These are phyloP conservation scores for Sturmia bella DNA, from an alignment of 2,888 invertebrate species.

Conservation along the genomic window DNA sequence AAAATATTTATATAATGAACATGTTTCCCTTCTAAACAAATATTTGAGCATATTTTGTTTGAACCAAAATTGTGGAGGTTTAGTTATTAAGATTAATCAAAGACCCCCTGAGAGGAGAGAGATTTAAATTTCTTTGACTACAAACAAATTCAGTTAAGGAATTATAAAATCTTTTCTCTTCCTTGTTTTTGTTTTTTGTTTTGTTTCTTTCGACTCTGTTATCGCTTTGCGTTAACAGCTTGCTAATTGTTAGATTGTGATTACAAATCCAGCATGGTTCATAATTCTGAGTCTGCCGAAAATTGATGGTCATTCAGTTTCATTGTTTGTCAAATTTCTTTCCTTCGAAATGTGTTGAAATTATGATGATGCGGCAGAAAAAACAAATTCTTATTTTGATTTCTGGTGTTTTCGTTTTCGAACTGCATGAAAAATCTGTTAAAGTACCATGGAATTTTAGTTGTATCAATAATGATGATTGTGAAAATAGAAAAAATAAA, in stretches of 20 bases:
- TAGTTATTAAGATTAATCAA: slow-evolving; percentile 59
- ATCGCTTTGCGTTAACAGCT: slow-evolving; percentile 46
- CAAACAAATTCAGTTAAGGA: slow-evolving; percentile 38
- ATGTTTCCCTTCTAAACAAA: slow-evolving; percentile 47
- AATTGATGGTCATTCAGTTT: slow-evolving; percentile 11
- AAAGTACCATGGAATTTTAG: slow-evolving; percentile 55
- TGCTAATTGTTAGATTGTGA: slow-evolving; percentile 46
- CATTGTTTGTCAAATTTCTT: not conserved
- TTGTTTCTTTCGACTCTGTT: slow-evolving; percentile 15
- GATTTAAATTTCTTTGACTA: slow-evolving; percentile 16
- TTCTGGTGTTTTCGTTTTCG: slow-evolving; percentile 62
- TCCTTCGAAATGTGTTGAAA: slow-evolving; percentile 56
- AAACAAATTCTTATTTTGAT: slow-evolving; percentile 10
- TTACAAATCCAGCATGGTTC: slow-evolving; percentile 14
- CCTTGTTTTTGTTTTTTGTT: not conserved
- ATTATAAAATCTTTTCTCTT: slow-evolving; percentile 29
- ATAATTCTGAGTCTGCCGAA: not conserved
- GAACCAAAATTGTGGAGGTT: slow-evolving; percentile 34
- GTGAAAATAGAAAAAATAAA: not conserved
- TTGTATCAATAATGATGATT: slow-evolving; percentile 56
- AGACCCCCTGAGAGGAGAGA: slow-evolving; percentile 54
- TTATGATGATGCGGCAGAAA: slow-evolving; percentile 60
- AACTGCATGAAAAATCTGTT: slow-evolving; percentile 60
- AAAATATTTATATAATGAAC: slow-evolving; percentile 1
- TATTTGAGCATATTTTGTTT: slow-evolving; percentile 21